Base-by-base conservation (phyloP, 2,888 invertebrate genomes). In the Euphydryas editha region DNA sequence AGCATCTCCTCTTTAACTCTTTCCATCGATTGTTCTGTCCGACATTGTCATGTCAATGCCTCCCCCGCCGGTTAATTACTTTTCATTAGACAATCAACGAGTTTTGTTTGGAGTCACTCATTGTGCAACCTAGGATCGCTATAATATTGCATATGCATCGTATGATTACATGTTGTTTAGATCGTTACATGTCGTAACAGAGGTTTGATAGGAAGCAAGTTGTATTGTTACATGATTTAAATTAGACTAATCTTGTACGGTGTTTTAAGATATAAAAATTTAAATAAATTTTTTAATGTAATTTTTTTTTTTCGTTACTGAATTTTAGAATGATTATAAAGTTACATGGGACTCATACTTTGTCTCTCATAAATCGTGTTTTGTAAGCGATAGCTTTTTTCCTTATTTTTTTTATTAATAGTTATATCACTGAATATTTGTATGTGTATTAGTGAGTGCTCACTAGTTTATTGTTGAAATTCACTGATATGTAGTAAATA, bases 21-120 rank as follows among this genome's bases (percentile, higher is more conserved):
- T 83, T 81, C 84, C 83, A 86, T 79, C 87, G 89, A 90, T 91
- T 91, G 90, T 91, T 90, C 88, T 86, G 82, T 83, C 81, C 86
- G 82, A 85, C 89, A 86, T 90, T 91, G 90, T 90, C 89, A 77
- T 87, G 89, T 87, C 89, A 88, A 87, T 85, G 84, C 80, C 73
- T 72, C 77, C 73, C 80, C 75, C 68, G 73, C 74, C 82, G 82
- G 87, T 90, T 92, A 92, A 92, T 92, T 91, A 92, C 87, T 90
- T 92, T 91, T 90, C 89, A 91, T 92, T 91, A 92, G 86, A 91
- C 89, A 88, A 88, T 88, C 86, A 85, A 81, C 77, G 73, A 65
- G 65, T 77, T 67, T 78, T 80, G 77, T 79, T 78, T 75, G 73
- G 76, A 61, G 55, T 60, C 18, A 47, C 47, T 75, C 68, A 73